Conservation (phyloP, 2,113 vertebrate species). For the Hucho hucho region DNA sequence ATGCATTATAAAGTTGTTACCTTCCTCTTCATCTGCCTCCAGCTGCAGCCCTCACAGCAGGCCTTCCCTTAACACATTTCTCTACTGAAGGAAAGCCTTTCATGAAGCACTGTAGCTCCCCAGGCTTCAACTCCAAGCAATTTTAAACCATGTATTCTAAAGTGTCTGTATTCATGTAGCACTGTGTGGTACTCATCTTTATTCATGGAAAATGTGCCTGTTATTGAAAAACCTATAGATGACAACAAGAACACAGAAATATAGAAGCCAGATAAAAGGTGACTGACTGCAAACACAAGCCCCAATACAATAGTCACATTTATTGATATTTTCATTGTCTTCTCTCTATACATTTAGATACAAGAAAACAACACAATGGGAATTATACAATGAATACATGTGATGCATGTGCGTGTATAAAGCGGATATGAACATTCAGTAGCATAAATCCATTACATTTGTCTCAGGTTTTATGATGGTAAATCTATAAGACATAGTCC, state of each 20-base stretch:
- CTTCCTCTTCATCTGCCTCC: slow-evolving; percentile 19
- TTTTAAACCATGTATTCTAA: too few species aligned
- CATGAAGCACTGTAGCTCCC: too few species aligned
- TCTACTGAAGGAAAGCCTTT: too few species aligned
- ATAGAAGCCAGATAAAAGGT: not conserved
- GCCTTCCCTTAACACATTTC: not conserved
- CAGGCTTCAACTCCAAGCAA: too few species aligned
- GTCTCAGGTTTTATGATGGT: not conserved
- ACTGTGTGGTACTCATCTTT: not conserved
- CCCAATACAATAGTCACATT: slow-evolving; percentile 28
- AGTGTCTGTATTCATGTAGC: not conserved
- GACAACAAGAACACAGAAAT: not conserved
- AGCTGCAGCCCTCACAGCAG: slow-evolving; percentile 8
- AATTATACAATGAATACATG: slow-evolving; percentile 36
- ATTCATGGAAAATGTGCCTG: not conserved
- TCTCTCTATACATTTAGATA: slow-evolving; percentile 43
- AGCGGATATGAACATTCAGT: slow-evolving; percentile 42
- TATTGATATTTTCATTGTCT: slow-evolving; percentile 38
- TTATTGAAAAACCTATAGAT: not conserved
- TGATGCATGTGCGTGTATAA: slow-evolving; percentile 19
- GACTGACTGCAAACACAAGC: not conserved
- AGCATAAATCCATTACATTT: not conserved
- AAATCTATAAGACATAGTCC: not conserved
- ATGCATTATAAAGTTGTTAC: not conserved
- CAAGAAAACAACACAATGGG: slow-evolving; percentile 41